Percentiles rank a stretch among this genome's conserved stretches.
Evolutionary conservation across 1,140 invertebrate genomes (phyloP).

Genomic region (Triops longicaudatus): DNA sequence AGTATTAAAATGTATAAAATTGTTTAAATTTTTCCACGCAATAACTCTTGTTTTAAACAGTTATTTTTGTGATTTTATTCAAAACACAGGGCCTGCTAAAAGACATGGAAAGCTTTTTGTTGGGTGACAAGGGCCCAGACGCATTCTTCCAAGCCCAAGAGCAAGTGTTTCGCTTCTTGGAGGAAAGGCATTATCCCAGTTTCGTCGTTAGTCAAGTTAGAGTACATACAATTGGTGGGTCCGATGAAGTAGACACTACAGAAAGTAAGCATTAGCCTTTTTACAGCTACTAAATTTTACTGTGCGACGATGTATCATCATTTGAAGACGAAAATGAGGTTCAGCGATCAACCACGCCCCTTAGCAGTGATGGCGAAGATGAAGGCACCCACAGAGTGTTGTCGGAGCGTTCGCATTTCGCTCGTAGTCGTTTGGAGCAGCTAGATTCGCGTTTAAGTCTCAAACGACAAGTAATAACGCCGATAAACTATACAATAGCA

Average conservation of each 20-base stretch:
- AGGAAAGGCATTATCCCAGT: conserved; percentile 79
- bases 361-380: conserved; percentile 28
- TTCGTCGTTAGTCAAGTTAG: conserved; percentile 64
- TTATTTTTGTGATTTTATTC: conserved; percentile 1
- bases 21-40: neutral
- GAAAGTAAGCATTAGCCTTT: neutral
- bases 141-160: conserved; percentile 81
- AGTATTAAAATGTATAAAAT: conserved; percentile 26
- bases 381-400: conserved; percentile 26
- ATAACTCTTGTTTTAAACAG: too few relatives aligned
- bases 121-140: conserved; percentile 77
- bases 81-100: conserved; percentile 47
- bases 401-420: conserved; percentile 72
- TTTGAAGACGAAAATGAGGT: conserved; percentile 14
- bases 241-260: conserved; percentile 30
- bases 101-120: conserved; percentile 74
- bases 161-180: conserved; percentile 62
- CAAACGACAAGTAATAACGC: conserved; percentile 57
- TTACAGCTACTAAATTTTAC: neutral
- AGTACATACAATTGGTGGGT: conserved; percentile 50
- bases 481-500: neutral
- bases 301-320: too few relatives aligned
- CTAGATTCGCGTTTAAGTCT: conserved; percentile 68
- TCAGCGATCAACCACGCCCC: conserved; percentile 19
- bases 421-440: conserved; percentile 67